Base-by-base conservation (phyloP, 2,113 vertebrate genomes). In the Chlamydotis undulata region DNA sequence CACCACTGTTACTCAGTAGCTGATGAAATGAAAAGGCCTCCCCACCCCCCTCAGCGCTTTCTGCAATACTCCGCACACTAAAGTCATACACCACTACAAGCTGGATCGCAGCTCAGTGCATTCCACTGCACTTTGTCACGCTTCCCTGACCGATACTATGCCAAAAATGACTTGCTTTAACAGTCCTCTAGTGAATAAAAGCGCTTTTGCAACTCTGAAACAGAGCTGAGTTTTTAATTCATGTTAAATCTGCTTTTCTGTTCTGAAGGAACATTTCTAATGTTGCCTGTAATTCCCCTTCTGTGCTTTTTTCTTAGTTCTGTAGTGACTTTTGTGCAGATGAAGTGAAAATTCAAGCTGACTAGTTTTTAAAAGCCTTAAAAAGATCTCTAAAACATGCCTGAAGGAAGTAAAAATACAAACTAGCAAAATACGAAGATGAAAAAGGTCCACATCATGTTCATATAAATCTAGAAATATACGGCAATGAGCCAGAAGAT, bases 201-300 rank as follows among this genome's bases (percentile, higher is more conserved):
- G 92, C 93, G 91, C 78, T 97, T 97, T 90, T 95, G 91, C 94
- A 97, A 97, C 84, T 83, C 92, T 71, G 67, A 93, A 96, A 89
- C 90, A 96, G 90, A 96, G 53, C 73, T 71, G 77, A 93, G 79
- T 93, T 93, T 96, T 94, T 57, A 96, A 97, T 83, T 95, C 85
- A 90, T 57, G 79, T 89, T 90, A 94, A 94, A 94, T 91, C 67
- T 93, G 69, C 82, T 90, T 94, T 95, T 94, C 89, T 96, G 57
- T 74, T 94, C 90, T 33, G 75, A 70, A 91, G 59, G 89, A 89
- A 87, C 75, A 74, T 80, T 95, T 95, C 69, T 80, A 92, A 87
- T 25, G 35, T 57, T 91, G 91, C 59, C 52, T 90, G 56, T 90
- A 88, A 74, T 81, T 88, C 88, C 49, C 31, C 23, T 71, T 89